phyloP scores from a whole-genome alignment of 2,888 invertebrate genomes.

The Euproctis similis region DNA sequence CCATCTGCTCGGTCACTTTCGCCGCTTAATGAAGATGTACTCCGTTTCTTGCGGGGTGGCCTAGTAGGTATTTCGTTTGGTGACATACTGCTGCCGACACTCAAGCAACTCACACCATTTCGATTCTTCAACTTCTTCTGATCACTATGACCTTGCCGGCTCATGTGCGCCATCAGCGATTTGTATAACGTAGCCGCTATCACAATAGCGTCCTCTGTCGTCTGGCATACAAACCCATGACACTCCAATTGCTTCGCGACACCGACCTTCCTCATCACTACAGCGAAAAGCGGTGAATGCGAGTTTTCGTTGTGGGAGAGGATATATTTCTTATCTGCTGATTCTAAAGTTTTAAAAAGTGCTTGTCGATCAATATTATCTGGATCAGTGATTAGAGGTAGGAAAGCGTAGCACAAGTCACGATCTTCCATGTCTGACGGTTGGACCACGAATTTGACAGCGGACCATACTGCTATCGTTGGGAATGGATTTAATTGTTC shows the following conservation, averaged over 20 bases:
- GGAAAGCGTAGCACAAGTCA: conserved; percentile 82
- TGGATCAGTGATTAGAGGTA: conserved; percentile 89
- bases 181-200: conserved; percentile 94
- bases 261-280: conserved; percentile 89
- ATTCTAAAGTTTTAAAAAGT: conserved; percentile 76
- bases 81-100: conserved; percentile 80
- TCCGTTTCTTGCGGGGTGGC: conserved; percentile 85
- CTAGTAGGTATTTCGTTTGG: conserved; percentile 76
- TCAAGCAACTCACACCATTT: conserved; percentile 86
- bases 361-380: conserved; percentile 84
- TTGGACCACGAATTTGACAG: conserved; percentile 88
- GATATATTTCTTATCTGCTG: conserved; percentile 74
- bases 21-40: conserved; percentile 78
- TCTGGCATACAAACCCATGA: conserved; percentile 92
- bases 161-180: conserved; percentile 88
- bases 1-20: conserved; percentile 77
- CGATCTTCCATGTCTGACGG: conserved; percentile 71
- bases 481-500: conserved; percentile 88
- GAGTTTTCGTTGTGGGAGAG: conserved; percentile 75
- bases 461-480: conserved; percentile 95
- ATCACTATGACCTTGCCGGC: conserved; percentile 68
- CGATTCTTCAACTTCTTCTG: conserved; percentile 79
- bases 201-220: conserved; percentile 92
- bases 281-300: conserved; percentile 91
- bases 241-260: conserved; percentile 89